phyloP scores from a whole-genome alignment of 2,888 invertebrate genomes.

The Nomada fabriciana region DNA sequence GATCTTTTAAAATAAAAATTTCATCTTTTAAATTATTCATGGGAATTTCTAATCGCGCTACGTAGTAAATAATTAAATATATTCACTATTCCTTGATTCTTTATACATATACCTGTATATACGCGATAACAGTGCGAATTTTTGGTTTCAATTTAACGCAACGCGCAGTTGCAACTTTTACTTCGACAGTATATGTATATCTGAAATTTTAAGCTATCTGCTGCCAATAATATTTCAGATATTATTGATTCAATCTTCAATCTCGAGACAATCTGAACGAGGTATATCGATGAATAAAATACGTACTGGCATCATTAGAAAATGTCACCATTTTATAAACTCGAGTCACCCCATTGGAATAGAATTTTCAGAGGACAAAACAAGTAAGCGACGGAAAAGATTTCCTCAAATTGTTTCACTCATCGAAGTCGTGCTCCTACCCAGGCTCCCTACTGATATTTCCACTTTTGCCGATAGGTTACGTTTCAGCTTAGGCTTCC shows the following conservation, averaged over 20 bases:
- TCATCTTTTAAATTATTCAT: no score
- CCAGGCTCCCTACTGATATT: neutral
- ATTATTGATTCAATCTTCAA: neutral
- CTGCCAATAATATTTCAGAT: neutral
- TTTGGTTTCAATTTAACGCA: neutral
- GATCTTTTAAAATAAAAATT: neutral
- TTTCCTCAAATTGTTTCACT: no score
- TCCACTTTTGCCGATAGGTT: slow-evolving; percentile 33
- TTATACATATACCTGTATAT: neutral
- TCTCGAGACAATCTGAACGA: neutral
- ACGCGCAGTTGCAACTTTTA: neutral
- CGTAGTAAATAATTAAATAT: no score
- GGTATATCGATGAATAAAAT: neutral
- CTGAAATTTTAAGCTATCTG: neutral
- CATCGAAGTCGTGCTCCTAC: neutral
- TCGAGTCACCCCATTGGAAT: no score
- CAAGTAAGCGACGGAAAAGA: no score
- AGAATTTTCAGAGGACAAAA: neutral
- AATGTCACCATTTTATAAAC: no score
- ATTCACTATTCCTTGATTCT: no score
- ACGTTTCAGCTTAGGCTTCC: slow-evolving; percentile 10
- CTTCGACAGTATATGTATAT: neutral
- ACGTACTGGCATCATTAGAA: no score
- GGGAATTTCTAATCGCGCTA: no score
- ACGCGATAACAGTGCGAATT: neutral